These are phyloP conservation scores for Diplosoma virens DNA, from an alignment of 23 tunicate species.

Conservation along the genomic window DNA sequence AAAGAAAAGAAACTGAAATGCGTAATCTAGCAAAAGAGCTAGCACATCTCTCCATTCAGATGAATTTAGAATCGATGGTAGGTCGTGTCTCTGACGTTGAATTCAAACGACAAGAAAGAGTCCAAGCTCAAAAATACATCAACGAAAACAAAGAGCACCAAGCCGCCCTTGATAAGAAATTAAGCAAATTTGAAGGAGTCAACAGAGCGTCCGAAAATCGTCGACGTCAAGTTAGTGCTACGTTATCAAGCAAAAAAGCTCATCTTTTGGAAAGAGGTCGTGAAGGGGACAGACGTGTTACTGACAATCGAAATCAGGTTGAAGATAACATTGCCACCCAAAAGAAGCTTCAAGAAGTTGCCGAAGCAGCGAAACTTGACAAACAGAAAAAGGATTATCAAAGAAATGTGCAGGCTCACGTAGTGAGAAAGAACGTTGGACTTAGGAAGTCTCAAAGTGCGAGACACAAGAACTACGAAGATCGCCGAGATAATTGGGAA, in stretches of 20 bases:
- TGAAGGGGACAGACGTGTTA: constrained; percentile 87
- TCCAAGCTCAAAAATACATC: constrained; percentile 64
- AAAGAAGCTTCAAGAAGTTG: constrained; percentile 89
- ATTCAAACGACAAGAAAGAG: constrained; percentile 67
- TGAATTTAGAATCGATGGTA: constrained; percentile 78
- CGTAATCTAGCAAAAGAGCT: constrained; percentile 54
- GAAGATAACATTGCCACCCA: constrained; percentile 84
- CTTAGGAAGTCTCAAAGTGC: constrained; percentile 57
- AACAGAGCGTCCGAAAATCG: constrained; percentile 78
- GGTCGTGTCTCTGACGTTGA: constrained; percentile 61
- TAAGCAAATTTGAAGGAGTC: constrained; percentile 66
- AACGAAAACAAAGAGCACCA: constrained; percentile 62
- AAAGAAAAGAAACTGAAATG: constrained; percentile 66
- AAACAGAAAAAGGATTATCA: constrained; percentile 75
- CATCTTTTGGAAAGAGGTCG: constrained; percentile 68
- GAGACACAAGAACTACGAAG: constrained; percentile 40
- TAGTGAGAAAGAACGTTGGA: constrained; percentile 56
- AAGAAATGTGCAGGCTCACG: constrained; percentile 88
- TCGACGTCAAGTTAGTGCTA: constrained; percentile 76
- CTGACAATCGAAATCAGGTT: constrained; percentile 70
- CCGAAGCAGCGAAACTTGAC: constrained; percentile 72
- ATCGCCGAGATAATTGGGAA: constrained; percentile 65
- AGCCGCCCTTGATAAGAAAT: constrained; percentile 60
- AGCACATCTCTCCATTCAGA: constrained; percentile 63
- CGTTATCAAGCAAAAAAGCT: constrained; percentile 47